Evolutionary conservation across 2,113 vertebrate species (phyloP).

Genomic region (Spheniscus mendiculus): DNA sequence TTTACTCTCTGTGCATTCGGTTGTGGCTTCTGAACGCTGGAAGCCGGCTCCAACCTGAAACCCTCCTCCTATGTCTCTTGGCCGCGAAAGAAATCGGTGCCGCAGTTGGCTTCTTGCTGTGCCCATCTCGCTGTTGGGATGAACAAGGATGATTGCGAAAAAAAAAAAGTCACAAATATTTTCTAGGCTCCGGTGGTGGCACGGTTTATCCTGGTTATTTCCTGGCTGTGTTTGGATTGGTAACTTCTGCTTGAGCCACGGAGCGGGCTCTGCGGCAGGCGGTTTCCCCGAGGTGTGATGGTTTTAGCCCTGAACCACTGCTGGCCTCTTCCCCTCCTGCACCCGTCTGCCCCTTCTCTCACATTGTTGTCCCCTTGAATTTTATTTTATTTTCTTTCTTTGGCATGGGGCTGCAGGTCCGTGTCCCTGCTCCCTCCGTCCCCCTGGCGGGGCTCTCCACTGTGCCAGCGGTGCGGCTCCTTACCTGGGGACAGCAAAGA

Average conservation of each 20-base stretch:
- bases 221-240: rapidly evolving
- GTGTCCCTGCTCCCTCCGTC: not conserved
- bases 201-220: not conserved
- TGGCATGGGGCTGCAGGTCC: rapidly evolving
- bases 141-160: not conserved
- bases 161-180: not conserved
- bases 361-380: not conserved
- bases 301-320: not conserved
- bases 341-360: not conserved
- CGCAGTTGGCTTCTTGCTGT: not conserved
- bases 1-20: not conserved
- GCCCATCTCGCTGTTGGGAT: not conserved
- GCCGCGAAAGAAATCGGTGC: not conserved
- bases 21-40: not conserved
- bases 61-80: not conserved
- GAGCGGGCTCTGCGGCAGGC: rapidly evolving
- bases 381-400: not conserved
- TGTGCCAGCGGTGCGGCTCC: rapidly evolving
- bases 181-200: rapidly evolving
- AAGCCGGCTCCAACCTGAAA: not conserved
- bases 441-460: rapidly evolving
- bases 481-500: not conserved
- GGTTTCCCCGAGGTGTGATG: not conserved
- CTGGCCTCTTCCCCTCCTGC: not conserved
- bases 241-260: not conserved